Evolutionary conservation across 2,113 vertebrate species (phyloP), one percentile per base, ranked within the genome.

Genomic region (Planiliza haematocheilus): DNA sequence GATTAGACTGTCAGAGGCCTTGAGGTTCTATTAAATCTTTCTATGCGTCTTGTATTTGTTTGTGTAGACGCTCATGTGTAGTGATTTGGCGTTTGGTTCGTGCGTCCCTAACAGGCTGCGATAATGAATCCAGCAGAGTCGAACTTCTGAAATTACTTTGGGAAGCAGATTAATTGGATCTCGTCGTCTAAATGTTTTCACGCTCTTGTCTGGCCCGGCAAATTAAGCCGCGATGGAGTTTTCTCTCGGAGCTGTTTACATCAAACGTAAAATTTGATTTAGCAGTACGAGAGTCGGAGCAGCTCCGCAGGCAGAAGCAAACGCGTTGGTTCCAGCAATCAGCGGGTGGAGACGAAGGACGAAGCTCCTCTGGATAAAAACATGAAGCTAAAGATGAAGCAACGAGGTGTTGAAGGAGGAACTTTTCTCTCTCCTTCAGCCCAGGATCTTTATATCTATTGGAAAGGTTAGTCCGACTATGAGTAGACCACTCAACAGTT

Each of bases 151-250:
- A 73, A 56, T 57, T 17, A 57, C 56, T 68, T 62, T 51, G 0
- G 6, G 62, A 43, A 49, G 42, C 41, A 69, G 70, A 81, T 74
- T 48, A 70, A 69, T 74, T 60, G 61, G 53, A 69, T 41, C 49
- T 36, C 4, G 34, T 16, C 1, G 7, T 30, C 24, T 34, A 48
- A 56, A 55, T 43, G 50, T 73, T 67, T 61, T 41, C 49, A 3
- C 24, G 50, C 24, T 48, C 41, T 72, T 55, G 11, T 78, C 61
- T 46, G 48, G 63, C 43, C 16, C 24, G 24, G 17, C 34, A 37
- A 67, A 57, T 51, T 8, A 50, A 37, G 34, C 53, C 0, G 7
- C 0, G 10, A 61, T 73, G 24, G 48, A 50, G 14, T 50, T 58
- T 38, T 16, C 8, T 56, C 41, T 59, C 51, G 38, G 38, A 65